phyloP scores from a whole-genome alignment of 2,888 invertebrate genomes.

The Ormyrus nitidulus region DNA sequence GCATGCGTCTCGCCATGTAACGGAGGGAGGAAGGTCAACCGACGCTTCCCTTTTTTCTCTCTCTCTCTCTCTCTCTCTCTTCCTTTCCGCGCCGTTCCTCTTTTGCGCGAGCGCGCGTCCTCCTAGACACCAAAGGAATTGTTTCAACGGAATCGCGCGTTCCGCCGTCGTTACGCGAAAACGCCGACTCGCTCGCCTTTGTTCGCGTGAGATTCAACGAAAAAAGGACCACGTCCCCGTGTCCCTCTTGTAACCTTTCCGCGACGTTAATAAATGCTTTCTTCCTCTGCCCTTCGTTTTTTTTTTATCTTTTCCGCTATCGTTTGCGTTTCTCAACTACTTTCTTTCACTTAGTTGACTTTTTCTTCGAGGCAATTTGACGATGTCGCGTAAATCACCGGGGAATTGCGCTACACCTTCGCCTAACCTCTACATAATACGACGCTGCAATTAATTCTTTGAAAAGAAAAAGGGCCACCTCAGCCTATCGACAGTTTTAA shows the following conservation, averaged over 20 bases:
- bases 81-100: background rate
- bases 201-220: background rate
- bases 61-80: background rate
- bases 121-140: constrained; percentile 6
- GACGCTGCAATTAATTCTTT: too few relatives aligned
- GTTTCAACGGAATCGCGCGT: background rate
- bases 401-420: too few relatives aligned
- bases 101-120: background rate
- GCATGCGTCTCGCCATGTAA: background rate
- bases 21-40: constrained; percentile 20
- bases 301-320: constrained; percentile 44
- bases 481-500: too few relatives aligned
- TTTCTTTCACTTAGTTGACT: too few relatives aligned
- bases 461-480: too few relatives aligned
- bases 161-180: background rate
- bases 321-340: too few relatives aligned
- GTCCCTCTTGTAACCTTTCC: background rate
- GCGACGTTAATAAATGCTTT: constrained; percentile 63
- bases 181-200: background rate
- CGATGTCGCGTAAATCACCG: constrained; percentile 59
- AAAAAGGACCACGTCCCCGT: background rate
- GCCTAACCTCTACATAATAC: too few relatives aligned
- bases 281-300: constrained; percentile 9
- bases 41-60: background rate
- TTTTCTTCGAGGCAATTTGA: constrained; percentile 29